A percentile compares a stretch with the other conserved stretches of the same genome.
phyloP scores from a whole-genome alignment of 2,113 vertebrate species.

The Pyrgilauda ruficollis region DNA sequence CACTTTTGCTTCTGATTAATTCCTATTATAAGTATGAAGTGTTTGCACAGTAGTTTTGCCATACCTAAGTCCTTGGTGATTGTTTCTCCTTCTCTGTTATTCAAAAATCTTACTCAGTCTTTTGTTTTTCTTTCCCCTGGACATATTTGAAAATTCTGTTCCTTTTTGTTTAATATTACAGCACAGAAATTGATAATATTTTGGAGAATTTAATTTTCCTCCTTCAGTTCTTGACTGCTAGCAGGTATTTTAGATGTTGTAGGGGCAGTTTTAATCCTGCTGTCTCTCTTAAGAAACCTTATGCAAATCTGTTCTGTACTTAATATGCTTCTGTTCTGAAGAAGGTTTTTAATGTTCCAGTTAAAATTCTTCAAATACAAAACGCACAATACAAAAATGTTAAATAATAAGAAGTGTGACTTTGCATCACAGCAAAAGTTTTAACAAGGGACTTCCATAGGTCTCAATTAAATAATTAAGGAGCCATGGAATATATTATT shows the following conservation, averaged over 20 bases:
- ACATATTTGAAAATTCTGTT: not conserved
- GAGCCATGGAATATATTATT: not conserved
- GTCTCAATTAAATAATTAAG: not conserved
- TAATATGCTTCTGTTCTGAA: not conserved
- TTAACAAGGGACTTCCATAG: not conserved
- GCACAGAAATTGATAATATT: not conserved
- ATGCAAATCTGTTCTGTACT: slow-evolving; percentile 27
- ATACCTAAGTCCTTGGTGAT: not conserved
- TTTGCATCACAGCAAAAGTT: slow-evolving; percentile 3
- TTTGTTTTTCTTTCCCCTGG: not conserved
- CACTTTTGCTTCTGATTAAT: not conserved
- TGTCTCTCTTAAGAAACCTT: not conserved
- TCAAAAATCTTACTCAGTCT: not conserved
- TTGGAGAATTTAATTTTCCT: slow-evolving; percentile 11
- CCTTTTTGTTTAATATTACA: not conserved
- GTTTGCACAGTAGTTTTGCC: slow-evolving; percentile 4
- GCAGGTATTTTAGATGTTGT: not conserved
- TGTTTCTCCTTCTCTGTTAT: not conserved
- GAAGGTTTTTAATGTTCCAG: not conserved
- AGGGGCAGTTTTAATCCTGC: not conserved
- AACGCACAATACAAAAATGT: not conserved
- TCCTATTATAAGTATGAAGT: not conserved
- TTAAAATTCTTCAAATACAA: slow-evolving; percentile 17
- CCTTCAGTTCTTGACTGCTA: not conserved
- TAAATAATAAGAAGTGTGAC: slow-evolving; percentile 10